phyloP scores from a whole-genome alignment of 2,888 invertebrate species.

The Hymenopus coronatus region DNA sequence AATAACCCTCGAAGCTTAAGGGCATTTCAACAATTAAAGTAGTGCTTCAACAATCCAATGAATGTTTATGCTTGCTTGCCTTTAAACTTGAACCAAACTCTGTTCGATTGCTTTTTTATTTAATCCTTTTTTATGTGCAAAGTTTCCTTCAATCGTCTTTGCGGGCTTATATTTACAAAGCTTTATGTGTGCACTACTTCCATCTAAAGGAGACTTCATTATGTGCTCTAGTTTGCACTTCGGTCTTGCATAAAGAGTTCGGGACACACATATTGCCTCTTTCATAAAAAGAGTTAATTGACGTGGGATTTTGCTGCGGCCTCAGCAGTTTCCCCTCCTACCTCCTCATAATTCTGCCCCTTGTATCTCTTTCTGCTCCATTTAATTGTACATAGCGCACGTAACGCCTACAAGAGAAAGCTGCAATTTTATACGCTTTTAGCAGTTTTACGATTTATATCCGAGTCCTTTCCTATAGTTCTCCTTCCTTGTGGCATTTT shows the following conservation, averaged over 20 bases:
- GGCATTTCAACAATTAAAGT: too few species aligned
- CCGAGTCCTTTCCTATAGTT: too few species aligned
- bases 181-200: not conserved
- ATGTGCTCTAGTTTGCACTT: not conserved
- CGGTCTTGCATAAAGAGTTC: not conserved
- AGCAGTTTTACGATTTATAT: too few species aligned
- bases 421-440: not conserved
- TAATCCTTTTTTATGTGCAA: too few species aligned
- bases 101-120: not conserved
- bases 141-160: not conserved
- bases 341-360: not conserved
- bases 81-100: not conserved
- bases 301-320: not conserved
- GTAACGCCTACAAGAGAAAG: not conserved
- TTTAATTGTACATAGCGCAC: not conserved
- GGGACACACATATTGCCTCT: not conserved
- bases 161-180: not conserved
- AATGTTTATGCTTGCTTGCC: not conserved
- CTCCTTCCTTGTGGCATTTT: too few species aligned
- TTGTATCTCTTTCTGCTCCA: not conserved
- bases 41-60: too few species aligned
- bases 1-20: too few species aligned
- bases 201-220: not conserved
- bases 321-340: not conserved
- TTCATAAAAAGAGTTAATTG: not conserved